Percentiles rank a stretch among this genome's conserved stretches.
Evolutionary conservation across 2,888 invertebrate species (phyloP).

Genomic region (Oconnorella tubifera): DNA sequence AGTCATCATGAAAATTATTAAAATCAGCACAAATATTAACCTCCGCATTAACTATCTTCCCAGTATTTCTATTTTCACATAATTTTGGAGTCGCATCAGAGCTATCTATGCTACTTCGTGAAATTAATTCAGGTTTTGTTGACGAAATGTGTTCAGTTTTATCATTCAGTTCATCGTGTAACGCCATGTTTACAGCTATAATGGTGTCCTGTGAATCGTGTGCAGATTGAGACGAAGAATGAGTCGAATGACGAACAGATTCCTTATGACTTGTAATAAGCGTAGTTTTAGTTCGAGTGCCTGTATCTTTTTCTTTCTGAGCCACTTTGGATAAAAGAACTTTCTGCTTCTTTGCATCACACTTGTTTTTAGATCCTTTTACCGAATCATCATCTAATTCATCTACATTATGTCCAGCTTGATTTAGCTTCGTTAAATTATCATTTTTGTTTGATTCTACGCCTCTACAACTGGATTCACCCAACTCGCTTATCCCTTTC

Average conservation of each 20-base stretch:
- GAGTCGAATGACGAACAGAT: not conserved
- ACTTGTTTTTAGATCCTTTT: not conserved
- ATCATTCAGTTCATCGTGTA: no score
- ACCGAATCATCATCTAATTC: not conserved
- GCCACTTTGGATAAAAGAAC: not conserved
- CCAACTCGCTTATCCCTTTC: not conserved
- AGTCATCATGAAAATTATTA: no score
- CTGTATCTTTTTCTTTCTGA: not conserved
- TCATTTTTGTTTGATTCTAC: not conserved
- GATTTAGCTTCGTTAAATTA: not conserved
- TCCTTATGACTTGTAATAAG: constrained; percentile 5
- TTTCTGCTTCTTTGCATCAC: not conserved
- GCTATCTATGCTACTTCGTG: no score
- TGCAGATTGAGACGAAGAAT: no score
- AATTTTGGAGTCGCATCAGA: no score
- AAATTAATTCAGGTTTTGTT: no score
- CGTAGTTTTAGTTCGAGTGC: not conserved
- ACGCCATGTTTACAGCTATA: no score
- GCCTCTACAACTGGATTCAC: not conserved
- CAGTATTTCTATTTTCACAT: no score
- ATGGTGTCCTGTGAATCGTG: no score
- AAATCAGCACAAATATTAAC: no score
- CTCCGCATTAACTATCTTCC: no score
- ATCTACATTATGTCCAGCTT: not conserved
- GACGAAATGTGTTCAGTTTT: no score